phyloP scores from a whole-genome alignment of 2,797 vertebrate genomes.

The Channallabes apus region DNA sequence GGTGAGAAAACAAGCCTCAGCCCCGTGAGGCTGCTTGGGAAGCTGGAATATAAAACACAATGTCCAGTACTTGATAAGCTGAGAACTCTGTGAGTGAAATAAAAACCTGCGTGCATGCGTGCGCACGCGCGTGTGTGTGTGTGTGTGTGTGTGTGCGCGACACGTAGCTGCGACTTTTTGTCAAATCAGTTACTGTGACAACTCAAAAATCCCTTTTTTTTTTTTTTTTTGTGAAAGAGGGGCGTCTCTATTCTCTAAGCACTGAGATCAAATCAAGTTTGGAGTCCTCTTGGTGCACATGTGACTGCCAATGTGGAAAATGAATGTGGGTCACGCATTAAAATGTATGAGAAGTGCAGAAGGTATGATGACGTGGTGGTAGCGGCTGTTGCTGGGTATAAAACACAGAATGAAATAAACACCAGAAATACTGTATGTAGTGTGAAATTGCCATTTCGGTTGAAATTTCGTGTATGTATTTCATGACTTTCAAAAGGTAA shows the following conservation, averaged over 20 bases:
- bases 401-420: constrained; percentile 66
- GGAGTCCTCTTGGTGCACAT: constrained; percentile 47
- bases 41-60: constrained; percentile 39
- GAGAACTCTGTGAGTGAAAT: constrained; percentile 35
- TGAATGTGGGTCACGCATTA: constrained; percentile 78
- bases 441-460: constrained; percentile 38
- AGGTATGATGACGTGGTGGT: constrained; percentile 70
- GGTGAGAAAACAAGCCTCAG: constrained; percentile 35
- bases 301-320: constrained; percentile 55
- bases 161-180: constrained; percentile 10
- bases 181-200: neutral
- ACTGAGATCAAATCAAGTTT: constrained; percentile 51
- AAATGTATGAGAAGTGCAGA: constrained; percentile 72
- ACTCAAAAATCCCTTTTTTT: constrained; percentile 28
- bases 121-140: neutral
- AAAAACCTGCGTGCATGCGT: neutral
- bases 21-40: constrained; percentile 31
- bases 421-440: constrained; percentile 33
- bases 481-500: neutral
- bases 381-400: constrained; percentile 63
- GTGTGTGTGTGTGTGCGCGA: neutral
- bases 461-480: neutral
- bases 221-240: neutral
- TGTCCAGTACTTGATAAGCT: constrained; percentile 36
- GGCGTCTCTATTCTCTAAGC: constrained; percentile 41